A percentile compares a stretch with the other conserved stretches of the same genome.
Conservation (phyloP, 2,888 invertebrate genomes). For the Oscheius sp. region DNA sequence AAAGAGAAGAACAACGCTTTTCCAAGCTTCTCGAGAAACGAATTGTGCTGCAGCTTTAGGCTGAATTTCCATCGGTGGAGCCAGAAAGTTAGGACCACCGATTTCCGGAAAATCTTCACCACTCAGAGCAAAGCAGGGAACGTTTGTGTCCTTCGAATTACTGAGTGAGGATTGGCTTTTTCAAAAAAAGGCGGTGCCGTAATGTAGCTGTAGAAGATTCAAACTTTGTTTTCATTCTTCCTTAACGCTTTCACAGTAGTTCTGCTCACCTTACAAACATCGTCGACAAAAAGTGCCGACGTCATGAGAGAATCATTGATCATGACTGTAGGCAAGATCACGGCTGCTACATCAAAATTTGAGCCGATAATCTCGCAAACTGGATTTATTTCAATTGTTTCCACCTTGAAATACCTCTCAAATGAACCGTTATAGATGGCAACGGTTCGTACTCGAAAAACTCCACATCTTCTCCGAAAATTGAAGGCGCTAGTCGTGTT, state of each 20-base stretch:
- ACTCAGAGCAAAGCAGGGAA: constrained; percentile 8
- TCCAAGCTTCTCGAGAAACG: constrained; percentile 46
- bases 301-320: constrained; percentile 20
- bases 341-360: not conserved
- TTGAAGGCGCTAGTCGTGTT: not conserved
- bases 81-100: not conserved
- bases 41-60: constrained; percentile 46
- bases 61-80: constrained; percentile 41
- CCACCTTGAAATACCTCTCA: constrained; percentile 1
- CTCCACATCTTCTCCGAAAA: constrained; percentile 9
- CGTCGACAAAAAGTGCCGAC: not conserved
- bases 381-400: not conserved
- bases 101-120: constrained; percentile 23
- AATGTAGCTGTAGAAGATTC: too few species aligned
- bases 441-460: constrained; percentile 12
- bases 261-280: constrained; percentile 18
- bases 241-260: too few species aligned
- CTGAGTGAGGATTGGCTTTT: not conserved
- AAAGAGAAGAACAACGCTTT: constrained; percentile 47
- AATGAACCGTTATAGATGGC: constrained; percentile 11
- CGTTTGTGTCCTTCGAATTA: not conserved
- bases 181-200: not conserved
- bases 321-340: constrained; percentile 17
- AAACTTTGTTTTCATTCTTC: too few species aligned
- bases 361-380: not conserved